These are phyloP conservation scores for Coracias cyanogaster DNA, from an alignment of 2,797 vertebrate genomes.

Conservation along the genomic window DNA sequence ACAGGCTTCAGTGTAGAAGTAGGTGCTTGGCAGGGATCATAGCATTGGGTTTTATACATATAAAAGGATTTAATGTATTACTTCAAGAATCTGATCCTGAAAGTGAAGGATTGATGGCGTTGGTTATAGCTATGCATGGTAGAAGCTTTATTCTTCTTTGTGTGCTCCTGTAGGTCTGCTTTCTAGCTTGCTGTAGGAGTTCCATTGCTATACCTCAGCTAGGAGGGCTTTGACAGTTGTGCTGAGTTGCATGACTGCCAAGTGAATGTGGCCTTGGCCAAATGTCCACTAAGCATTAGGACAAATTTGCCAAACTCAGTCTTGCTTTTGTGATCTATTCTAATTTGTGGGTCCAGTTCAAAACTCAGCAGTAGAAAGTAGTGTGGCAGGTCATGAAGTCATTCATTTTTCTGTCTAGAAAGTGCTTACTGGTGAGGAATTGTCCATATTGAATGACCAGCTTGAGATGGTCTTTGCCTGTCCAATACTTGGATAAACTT, in stretches of 20 bases:
- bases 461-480: background rate
- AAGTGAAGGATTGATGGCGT: background rate
- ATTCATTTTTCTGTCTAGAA: background rate
- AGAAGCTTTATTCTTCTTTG: background rate
- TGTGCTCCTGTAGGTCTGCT: background rate
- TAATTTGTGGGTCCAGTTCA: background rate
- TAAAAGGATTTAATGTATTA: background rate
- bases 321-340: background rate
- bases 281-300: background rate
- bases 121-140: background rate
- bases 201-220: background rate
- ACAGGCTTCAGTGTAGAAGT: background rate
- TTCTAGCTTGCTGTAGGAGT: background rate
- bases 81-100: background rate
- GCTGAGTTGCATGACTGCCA: background rate
- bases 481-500: background rate
- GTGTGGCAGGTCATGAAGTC: background rate
- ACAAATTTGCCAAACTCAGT: background rate
- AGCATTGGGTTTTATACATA: background rate
- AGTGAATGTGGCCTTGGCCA: background rate
- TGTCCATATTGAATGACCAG: background rate
- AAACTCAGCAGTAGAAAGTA: background rate
- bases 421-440: background rate
- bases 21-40: background rate
- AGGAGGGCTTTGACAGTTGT: background rate